A percentile compares a stretch with the other conserved stretches of the same genome.
Evolutionary conservation across 1,140 invertebrate genomes (phyloP).

Genomic region (Lepeophtheirus salmonis): DNA sequence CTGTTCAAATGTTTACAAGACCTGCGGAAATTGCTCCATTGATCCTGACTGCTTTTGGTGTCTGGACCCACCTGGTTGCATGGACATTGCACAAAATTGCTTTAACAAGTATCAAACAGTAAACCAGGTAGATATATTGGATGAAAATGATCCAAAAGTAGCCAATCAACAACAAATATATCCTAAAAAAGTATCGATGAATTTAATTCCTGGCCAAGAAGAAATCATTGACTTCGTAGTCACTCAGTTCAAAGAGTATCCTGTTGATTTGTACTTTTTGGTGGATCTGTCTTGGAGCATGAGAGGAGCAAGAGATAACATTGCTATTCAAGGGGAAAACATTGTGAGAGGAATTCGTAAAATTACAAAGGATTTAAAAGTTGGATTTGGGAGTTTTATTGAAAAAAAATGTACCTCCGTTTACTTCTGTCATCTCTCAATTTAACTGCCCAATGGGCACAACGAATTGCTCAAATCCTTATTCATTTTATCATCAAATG

Average conservation of each 20-base stretch:
- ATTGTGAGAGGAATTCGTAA: not conserved
- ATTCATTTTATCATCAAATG: constrained; percentile 47
- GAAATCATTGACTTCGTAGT: not conserved
- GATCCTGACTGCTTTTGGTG: not conserved
- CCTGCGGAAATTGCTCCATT: not conserved
- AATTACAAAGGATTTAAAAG: constrained; percentile 15
- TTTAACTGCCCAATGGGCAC: constrained; percentile 31
- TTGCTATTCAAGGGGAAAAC: constrained; percentile 25
- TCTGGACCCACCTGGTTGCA: not conserved
- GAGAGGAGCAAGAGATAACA: constrained; percentile 44
- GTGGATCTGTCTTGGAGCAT: constrained; percentile 67
- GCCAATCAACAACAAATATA: not conserved
- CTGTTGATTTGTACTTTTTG: constrained; percentile 69
- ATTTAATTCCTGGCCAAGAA: not conserved
- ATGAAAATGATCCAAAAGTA: no score
- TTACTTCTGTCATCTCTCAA: constrained; percentile 36
- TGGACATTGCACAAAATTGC: not conserved
- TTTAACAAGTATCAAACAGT: not conserved
- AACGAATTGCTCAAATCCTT: constrained; percentile 38
- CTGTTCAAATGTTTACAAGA: not conserved
- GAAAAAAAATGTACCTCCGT: constrained; percentile 68
- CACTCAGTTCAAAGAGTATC: constrained; percentile 39
- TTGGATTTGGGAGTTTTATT: constrained; percentile 73
- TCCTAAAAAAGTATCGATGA: not conserved
- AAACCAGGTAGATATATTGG: no score